phyloP scores from a whole-genome alignment of 1,140 invertebrate species.

The Aphaenogaster floridana region DNA sequence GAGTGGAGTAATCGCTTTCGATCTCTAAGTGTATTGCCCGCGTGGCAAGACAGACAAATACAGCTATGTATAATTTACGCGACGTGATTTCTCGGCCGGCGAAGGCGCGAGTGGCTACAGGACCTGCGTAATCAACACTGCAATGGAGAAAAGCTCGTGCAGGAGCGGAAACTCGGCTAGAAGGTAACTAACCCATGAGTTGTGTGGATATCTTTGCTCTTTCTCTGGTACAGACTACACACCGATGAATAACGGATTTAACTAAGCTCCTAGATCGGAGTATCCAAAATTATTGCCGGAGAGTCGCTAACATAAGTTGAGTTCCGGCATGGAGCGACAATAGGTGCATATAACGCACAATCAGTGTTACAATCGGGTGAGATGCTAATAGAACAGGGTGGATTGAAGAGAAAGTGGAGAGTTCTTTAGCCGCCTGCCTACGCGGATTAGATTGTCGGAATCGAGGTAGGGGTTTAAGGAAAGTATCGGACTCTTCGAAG shows the following conservation, averaged over 20 bases:
- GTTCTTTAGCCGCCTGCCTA: background rate
- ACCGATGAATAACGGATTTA: background rate
- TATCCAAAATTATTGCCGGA: background rate
- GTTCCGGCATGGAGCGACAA: background rate
- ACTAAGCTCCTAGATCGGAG: background rate
- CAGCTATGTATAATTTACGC: no score
- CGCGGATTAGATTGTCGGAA: no score
- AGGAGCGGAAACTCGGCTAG: no score
- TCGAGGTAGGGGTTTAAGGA: no score
- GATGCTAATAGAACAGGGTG: no score
- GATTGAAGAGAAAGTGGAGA: background rate
- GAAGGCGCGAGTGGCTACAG: background rate
- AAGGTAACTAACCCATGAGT: background rate
- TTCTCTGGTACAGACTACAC: background rate
- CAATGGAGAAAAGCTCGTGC: background rate
- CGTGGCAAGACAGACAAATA: no score
- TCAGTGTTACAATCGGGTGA: background rate
- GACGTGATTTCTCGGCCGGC: background rate
- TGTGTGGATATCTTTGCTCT: background rate
- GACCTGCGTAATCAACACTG: background rate
- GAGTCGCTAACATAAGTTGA: background rate
- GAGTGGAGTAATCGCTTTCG: no score
- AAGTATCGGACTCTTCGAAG: no score
- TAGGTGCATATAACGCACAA: background rate
- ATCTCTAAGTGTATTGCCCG: no score